Evolutionary conservation across 2,888 invertebrate species (phyloP).

Genomic region (Blomia tropicalis): DNA sequence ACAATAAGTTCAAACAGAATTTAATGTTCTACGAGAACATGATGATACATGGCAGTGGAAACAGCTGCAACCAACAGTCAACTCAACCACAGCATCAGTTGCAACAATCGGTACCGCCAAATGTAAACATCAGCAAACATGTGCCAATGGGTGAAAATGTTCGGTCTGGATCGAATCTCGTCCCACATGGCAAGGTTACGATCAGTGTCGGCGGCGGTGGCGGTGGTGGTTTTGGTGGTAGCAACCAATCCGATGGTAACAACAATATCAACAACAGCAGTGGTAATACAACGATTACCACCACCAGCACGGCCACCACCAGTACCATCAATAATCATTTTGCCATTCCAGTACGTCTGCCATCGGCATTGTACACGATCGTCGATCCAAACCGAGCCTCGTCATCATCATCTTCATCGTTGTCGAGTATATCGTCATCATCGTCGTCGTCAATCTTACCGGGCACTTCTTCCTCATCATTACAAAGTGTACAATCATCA

Average conservation of each 20-base stretch:
- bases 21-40: conserved; percentile 23
- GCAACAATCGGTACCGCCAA: not conserved
- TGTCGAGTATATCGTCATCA: not conserved
- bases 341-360: not conserved
- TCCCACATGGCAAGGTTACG: not conserved
- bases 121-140: conserved; percentile 6
- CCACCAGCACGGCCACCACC: not conserved
- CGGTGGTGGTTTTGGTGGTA: not conserved
- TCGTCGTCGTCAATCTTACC: not conserved
- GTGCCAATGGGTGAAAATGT: conserved; percentile 10
- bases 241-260: not conserved
- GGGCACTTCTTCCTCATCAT: not conserved
- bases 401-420: conserved; percentile 4
- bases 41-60: not conserved
- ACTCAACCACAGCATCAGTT: not conserved
- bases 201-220: not conserved
- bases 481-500: not conserved
- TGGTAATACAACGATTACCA: not conserved
- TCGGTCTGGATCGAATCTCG: not conserved
- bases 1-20: conserved; percentile 14
- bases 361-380: not conserved
- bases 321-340: not conserved
- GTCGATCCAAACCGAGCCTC: conserved; percentile 5
- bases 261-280: too few relatives aligned
- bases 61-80: too few relatives aligned